A percentile compares a stretch with the other conserved stretches of the same genome.
These are phyloP conservation scores for Etheostoma nigrum DNA, from an alignment of 2,797 vertebrate genomes.

Conservation along the genomic window DNA sequence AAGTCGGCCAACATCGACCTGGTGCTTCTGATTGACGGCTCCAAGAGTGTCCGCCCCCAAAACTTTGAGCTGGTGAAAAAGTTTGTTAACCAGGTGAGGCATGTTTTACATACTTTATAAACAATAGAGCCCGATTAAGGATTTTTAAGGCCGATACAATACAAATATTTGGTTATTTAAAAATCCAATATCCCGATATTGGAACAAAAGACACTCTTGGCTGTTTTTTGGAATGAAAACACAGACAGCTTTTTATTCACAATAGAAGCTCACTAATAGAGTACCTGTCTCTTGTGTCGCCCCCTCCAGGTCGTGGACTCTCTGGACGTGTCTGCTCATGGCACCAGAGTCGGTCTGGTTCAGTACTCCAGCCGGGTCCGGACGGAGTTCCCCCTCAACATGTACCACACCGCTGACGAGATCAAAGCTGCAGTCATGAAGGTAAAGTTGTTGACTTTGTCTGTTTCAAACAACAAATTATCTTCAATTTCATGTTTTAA, in stretches of 20 bases:
- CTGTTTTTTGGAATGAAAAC: too few relatives aligned
- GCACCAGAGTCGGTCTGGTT: slow-evolving; percentile 92
- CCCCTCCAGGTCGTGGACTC: slow-evolving; percentile 91
- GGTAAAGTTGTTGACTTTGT: too few relatives aligned
- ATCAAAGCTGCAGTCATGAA: slow-evolving; percentile 94
- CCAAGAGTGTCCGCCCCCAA: slow-evolving; percentile 96
- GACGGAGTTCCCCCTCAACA: slow-evolving; percentile 94
- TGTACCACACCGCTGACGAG: slow-evolving; percentile 89
- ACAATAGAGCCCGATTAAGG: too few relatives aligned
- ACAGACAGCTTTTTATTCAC: too few relatives aligned
- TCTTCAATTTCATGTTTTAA: too few relatives aligned
- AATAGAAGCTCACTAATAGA: too few relatives aligned
- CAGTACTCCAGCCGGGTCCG: slow-evolving; percentile 97
- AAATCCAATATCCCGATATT: too few relatives aligned
- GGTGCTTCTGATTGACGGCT: slow-evolving; percentile 94
- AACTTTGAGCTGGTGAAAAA: slow-evolving; percentile 98
- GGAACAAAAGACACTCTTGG: too few relatives aligned
- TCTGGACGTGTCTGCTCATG: slow-evolving; percentile 91
- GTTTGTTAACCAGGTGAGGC: slow-evolving; percentile 88
- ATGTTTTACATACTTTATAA: too few relatives aligned
- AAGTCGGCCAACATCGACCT: slow-evolving; percentile 91
- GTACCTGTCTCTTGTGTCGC: not conserved
- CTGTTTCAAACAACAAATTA: too few relatives aligned
- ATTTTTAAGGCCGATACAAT: too few relatives aligned
- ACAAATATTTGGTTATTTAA: too few relatives aligned